Evolutionary conservation across 2,888 invertebrate genomes (phyloP).

Genomic region (Cinara cedri): DNA sequence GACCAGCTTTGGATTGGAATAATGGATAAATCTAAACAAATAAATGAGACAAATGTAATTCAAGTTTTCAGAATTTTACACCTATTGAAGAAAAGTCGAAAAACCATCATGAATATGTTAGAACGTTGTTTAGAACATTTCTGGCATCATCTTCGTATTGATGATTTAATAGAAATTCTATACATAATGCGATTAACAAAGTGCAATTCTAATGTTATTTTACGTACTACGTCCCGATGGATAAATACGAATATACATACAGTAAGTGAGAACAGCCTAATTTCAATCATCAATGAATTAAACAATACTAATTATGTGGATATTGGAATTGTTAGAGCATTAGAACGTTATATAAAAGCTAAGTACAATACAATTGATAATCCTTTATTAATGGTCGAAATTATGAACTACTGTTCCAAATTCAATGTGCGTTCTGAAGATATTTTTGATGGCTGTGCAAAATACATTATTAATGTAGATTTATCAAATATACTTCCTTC

Average conservation of each 20-base stretch:
- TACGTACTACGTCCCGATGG: constrained; percentile 67
- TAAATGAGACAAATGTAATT: constrained; percentile 68
- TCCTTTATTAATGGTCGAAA: constrained; percentile 68
- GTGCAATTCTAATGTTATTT: constrained; percentile 61
- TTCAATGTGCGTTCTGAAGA: constrained; percentile 68
- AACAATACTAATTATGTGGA: constrained; percentile 68
- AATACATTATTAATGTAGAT: constrained; percentile 67
- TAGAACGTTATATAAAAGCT: constrained; percentile 70
- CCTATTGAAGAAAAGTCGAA: constrained; percentile 69
- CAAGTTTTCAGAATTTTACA: constrained; percentile 68
- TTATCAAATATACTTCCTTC: constrained; percentile 64
- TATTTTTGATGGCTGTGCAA: constrained; percentile 69
- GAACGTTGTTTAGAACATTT: constrained; percentile 68
- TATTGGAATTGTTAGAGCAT: constrained; percentile 67
- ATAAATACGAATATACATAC: constrained; percentile 69
- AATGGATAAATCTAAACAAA: constrained; percentile 67
- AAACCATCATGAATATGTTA: constrained; percentile 67
- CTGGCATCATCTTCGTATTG: constrained; percentile 68
- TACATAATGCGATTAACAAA: constrained; percentile 59
- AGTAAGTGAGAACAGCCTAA: constrained; percentile 67
- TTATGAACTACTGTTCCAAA: constrained; percentile 70
- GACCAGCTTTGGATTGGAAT: constrained; percentile 75
- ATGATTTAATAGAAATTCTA: constrained; percentile 60
- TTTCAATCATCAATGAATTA: constrained; percentile 67
- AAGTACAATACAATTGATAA: constrained; percentile 59